Base-by-base conservation (phyloP, 92 coral and sea anemone species). In the Umimayanthus kanabou region DNA sequence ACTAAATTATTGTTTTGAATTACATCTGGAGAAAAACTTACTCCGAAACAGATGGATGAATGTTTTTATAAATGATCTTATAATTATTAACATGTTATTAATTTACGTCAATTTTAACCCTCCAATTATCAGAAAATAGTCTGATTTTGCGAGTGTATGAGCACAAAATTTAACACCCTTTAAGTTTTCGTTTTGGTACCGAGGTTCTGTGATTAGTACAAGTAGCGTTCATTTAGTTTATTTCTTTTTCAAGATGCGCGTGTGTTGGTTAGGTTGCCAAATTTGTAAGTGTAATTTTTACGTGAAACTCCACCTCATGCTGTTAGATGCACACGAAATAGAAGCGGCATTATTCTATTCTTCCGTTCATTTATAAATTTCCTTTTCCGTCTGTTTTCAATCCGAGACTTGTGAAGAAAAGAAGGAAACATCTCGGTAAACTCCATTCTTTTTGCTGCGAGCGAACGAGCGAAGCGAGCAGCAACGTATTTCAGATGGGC, bases 71-170 rank as follows among this genome's bases (percentile, higher is more conserved):
- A 76, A 76, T 76, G 23, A 9, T 76, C 39, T 58, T 11, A 25
- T 18, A 5, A 33, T 30, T 4, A 23, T 79, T 58, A 25, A 79
- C 14, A 29, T 72, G 8, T 1, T 28, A 23, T 40, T 76, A 43
- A 42, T 39, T 76, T 76, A 76, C 22, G 80, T 76, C 40, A 40
- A 75, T 40, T 30, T 76, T 40, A 76, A 40, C 80, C 23, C 30
- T 4, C 57, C 14, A 29, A 47, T 43, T 47, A 76, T 39, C 42
- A 28, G 39, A 23, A 75, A 76, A 42, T 9, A 76, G 25, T 61
- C 25, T 43, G n/a, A 39, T n/a, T 43, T 43, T 61, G 69, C 69
- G 8, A 53, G 18, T 53, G 58, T 53, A 53, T 26, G 26, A 18
- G 5, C 69, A 20, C 69, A 20, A 61, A 61, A 61, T 5, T 61